phyloP scores from a whole-genome alignment of 2,113 vertebrate species.

The Acanthochromis polyacanthus region DNA sequence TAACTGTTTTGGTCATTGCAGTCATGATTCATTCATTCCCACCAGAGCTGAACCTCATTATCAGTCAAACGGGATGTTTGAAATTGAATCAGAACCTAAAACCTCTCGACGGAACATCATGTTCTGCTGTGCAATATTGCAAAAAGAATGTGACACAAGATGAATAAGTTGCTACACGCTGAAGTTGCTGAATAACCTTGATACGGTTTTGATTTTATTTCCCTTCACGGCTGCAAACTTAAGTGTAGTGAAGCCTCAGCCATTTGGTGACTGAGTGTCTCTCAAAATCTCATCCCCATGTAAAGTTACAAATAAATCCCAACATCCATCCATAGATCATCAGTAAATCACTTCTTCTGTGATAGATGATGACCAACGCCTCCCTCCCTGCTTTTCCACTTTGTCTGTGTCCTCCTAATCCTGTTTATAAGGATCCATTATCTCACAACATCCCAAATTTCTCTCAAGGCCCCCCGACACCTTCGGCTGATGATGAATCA shows the following conservation, averaged over 20 bases:
- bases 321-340: conserved; percentile 35
- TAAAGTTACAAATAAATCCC: conserved; percentile 15
- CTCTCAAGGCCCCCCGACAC: conserved; percentile 51
- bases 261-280: too few species aligned
- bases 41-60: not conserved
- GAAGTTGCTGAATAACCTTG: too few species aligned
- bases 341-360: conserved; percentile 38
- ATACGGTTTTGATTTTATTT: too few species aligned
- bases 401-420: conserved; percentile 46
- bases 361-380: conserved; percentile 43
- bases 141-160: not conserved
- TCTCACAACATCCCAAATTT: conserved; percentile 36
- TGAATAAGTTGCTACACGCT: too few species aligned
- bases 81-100: conserved; percentile 16
- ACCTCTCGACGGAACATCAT: not conserved
- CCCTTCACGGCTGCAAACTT: too few species aligned
- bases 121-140: not conserved
- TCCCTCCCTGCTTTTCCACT: conserved; percentile 14
- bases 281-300: too few species aligned
- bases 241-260: too few species aligned
- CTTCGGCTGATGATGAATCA: conserved; percentile 58
- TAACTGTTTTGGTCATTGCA: conserved; percentile 18
- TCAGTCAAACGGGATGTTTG: not conserved
- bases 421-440: conserved; percentile 59
- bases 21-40: conserved; percentile 27